These are phyloP conservation scores for Stegodyphus mimosarum DNA, from an alignment of 1,140 invertebrate genomes.

Conservation along the genomic window DNA sequence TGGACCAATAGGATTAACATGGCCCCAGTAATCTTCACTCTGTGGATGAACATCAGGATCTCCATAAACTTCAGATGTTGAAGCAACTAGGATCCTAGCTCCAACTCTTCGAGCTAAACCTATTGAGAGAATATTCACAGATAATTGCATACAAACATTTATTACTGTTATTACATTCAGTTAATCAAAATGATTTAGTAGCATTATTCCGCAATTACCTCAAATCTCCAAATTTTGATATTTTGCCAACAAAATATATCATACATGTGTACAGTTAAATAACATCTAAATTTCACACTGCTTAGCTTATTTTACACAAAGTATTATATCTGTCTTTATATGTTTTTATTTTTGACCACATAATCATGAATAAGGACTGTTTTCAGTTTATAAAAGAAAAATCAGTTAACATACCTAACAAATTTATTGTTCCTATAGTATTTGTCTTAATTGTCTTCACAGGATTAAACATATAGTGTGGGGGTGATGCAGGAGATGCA, in stretches of 20 bases:
- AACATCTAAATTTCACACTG: too few relatives aligned
- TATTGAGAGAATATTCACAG: conserved; percentile 64
- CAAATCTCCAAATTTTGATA: too few relatives aligned
- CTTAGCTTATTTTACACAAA: too few relatives aligned
- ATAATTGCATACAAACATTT: background rate
- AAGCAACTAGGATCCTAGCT: conserved; percentile 94
- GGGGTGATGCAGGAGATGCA: conserved; percentile 97
- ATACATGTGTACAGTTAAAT: too few relatives aligned
- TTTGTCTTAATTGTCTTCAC: conserved; percentile 99
- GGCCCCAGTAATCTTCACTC: conserved; percentile 96
- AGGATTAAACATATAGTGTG: conserved; percentile 99
- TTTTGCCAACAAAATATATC: too few relatives aligned
- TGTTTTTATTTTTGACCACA: too few relatives aligned
- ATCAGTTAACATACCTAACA: conserved; percentile 79
- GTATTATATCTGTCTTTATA: too few relatives aligned
- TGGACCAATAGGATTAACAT: conserved; percentile 96
- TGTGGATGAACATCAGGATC: conserved; percentile 98
- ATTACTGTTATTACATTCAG: too few relatives aligned
- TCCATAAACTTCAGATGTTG: conserved; percentile 98
- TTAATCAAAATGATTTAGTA: too few relatives aligned
- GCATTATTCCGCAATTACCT: too few relatives aligned
- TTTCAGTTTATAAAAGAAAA: too few relatives aligned
- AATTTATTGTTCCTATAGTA: conserved; percentile 99
- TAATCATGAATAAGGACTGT: too few relatives aligned
- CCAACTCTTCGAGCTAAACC: conserved; percentile 92